These are phyloP conservation scores for Mercenaria mercenaria DNA, from an alignment of 1,140 invertebrate genomes.

Conservation along the genomic window DNA sequence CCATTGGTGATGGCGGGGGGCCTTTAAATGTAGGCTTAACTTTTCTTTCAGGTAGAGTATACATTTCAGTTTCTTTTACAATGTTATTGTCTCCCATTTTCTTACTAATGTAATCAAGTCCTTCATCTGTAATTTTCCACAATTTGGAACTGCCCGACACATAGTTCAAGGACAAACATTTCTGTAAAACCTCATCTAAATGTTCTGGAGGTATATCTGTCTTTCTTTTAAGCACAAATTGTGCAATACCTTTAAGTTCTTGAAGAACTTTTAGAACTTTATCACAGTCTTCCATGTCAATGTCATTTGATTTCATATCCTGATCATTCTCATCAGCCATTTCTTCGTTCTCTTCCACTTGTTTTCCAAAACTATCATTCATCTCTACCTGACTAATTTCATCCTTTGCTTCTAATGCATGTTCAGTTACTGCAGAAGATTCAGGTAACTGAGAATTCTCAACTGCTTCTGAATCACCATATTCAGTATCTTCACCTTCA, in stretches of 20 bases:
- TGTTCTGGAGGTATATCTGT: slow-evolving; percentile 3
- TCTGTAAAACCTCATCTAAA: slow-evolving; percentile 19
- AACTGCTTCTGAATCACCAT: neutral
- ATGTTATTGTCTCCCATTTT: neutral
- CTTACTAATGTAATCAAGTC: slow-evolving; percentile 8
- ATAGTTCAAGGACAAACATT: slow-evolving; percentile 2
- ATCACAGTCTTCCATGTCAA: slow-evolving; percentile 36
- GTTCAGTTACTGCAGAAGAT: neutral
- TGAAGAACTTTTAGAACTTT: slow-evolving; percentile 42
- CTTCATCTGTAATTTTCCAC: slow-evolving; percentile 40
- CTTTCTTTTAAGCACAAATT: slow-evolving; percentile 55
- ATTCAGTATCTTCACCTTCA: neutral
- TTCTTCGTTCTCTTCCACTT: neutral
- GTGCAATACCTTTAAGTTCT: slow-evolving; percentile 1
- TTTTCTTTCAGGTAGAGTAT: neutral
- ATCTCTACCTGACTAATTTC: slow-evolving; percentile 5
- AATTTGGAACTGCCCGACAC: neutral
- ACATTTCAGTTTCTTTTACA: neutral
- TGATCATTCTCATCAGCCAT: neutral
- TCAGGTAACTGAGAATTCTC: neutral
- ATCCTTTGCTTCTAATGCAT: neutral
- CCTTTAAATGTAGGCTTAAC: slow-evolving; percentile 43
- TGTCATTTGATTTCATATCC: neutral
- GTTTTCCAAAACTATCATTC: neutral
- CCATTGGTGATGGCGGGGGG: slow-evolving; percentile 53